A percentile compares a stretch with the other conserved stretches of the same genome.
Evolutionary conservation across 2,797 vertebrate species (phyloP).

Genomic region (Hypotaenidia philippensis): DNA sequence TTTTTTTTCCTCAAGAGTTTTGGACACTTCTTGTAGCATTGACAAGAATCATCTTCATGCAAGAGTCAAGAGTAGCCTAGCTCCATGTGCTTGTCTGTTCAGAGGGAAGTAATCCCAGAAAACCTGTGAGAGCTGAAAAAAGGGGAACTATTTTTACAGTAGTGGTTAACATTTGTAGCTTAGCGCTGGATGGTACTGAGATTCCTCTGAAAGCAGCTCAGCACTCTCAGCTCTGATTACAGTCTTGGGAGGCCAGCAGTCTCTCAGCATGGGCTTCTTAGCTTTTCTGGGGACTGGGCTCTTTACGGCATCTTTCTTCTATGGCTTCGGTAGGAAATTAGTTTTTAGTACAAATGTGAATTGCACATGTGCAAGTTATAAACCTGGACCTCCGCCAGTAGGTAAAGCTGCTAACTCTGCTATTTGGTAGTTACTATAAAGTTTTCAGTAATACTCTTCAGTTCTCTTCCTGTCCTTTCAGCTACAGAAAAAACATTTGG

Average conservation of each 20-base stretch:
- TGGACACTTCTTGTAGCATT: background rate
- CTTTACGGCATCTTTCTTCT: slow-evolving; percentile 45
- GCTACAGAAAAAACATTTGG: slow-evolving; percentile 18
- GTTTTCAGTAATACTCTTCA: slow-evolving; percentile 46
- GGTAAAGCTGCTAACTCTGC: slow-evolving; percentile 30
- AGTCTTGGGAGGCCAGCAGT: background rate
- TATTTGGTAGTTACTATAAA: slow-evolving; percentile 47
- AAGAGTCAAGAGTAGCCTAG: background rate
- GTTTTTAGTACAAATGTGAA: slow-evolving; percentile 57
- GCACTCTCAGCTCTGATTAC: slow-evolving; percentile 3
- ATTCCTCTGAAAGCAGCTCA: slow-evolving; percentile 27
- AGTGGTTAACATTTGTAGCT: slow-evolving; percentile 7
- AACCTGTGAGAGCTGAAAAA: background rate
- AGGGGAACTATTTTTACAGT: slow-evolving; percentile 7
- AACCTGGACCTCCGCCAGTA: slow-evolving; percentile 41
- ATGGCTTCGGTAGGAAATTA: slow-evolving; percentile 58
- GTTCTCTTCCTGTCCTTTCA: slow-evolving; percentile 50
- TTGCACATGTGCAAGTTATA: slow-evolving; percentile 57
- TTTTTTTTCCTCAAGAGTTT: background rate
- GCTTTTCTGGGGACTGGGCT: background rate
- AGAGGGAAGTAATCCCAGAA: background rate
- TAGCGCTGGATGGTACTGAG: background rate
- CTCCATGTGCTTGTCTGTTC: background rate
- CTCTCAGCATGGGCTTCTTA: slow-evolving; percentile 8
- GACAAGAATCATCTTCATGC: background rate